Conservation (phyloP, 2,113 vertebrate species). For the Cranoglanis bouderius region DNA sequence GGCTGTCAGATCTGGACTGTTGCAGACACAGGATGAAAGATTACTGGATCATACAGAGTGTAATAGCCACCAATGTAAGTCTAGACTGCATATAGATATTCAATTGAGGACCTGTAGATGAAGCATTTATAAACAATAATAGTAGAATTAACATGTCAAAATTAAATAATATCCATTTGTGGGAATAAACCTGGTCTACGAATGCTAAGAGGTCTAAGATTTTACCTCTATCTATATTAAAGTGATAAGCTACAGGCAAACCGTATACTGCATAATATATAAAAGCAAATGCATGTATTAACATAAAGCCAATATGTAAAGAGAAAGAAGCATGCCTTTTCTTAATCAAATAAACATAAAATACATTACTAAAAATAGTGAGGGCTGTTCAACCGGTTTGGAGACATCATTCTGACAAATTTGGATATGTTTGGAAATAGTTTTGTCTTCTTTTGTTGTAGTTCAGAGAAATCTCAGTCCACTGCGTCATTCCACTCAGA, state of each 20-base stretch:
- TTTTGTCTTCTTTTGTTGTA: neutral
- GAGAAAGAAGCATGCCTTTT: neutral
- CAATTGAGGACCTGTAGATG: neutral
- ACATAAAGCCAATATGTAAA: neutral
- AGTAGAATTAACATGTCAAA: neutral
- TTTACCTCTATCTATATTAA: neutral
- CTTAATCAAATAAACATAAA: neutral
- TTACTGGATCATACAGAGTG: neutral
- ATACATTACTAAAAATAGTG: neutral
- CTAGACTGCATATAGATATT: neutral
- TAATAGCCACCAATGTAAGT: neutral
- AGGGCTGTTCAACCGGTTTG: too few relatives aligned
- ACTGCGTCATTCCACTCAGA: neutral
- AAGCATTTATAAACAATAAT: too few relatives aligned
- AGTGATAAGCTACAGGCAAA: neutral
- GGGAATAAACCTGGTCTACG: too few relatives aligned
- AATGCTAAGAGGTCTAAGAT: neutral
- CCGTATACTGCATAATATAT: neutral
- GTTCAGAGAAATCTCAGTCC: constrained; percentile 3
- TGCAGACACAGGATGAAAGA: constrained; percentile 4
- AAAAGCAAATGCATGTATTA: neutral
- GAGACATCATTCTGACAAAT: neutral
- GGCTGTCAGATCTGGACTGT: neutral
- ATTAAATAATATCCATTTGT: neutral
- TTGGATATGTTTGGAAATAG: neutral